phyloP scores from a whole-genome alignment of 1,140 invertebrate species.

The Oryctes rhinoceros region DNA sequence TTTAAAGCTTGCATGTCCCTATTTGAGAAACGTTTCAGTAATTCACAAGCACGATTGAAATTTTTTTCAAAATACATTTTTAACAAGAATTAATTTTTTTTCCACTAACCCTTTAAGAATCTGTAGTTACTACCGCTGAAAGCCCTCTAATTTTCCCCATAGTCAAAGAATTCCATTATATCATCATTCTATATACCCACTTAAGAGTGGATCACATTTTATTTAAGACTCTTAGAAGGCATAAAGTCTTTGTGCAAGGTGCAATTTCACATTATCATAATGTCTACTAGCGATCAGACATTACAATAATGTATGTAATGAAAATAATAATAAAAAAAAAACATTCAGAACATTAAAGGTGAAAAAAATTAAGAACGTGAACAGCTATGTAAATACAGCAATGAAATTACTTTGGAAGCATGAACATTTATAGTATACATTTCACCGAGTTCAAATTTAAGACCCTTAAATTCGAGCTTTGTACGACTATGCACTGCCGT shows the following conservation, averaged over 20 bases:
- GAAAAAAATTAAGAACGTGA: too few species aligned
- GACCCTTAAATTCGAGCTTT: too few species aligned
- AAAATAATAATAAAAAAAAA: too few species aligned
- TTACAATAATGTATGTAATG: too few species aligned
- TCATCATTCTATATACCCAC: slow-evolving; percentile 61
- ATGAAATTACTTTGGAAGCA: too few species aligned
- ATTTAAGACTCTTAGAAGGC: neutral
- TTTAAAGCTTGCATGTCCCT: slow-evolving; percentile 76
- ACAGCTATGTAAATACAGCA: too few species aligned
- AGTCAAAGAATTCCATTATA: slow-evolving; percentile 94
- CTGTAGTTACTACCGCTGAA: too few species aligned
- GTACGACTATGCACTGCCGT: too few species aligned
- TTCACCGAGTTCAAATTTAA: too few species aligned
- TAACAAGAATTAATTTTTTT: slow-evolving; percentile 70
- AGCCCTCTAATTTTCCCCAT: slow-evolving; percentile 83
- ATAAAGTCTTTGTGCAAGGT: neutral
- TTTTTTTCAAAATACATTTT: slow-evolving; percentile 63
- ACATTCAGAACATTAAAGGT: too few species aligned
- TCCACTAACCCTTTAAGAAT: slow-evolving; percentile 60
- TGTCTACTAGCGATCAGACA: too few species aligned
- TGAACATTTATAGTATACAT: too few species aligned
- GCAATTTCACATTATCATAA: neutral
- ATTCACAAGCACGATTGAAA: slow-evolving; percentile 70
- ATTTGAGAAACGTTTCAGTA: slow-evolving; percentile 80
- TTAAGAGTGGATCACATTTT: neutral